These are phyloP conservation scores for Cosmia pyralina DNA, from an alignment of 2,888 invertebrate species.

Conservation along the genomic window DNA sequence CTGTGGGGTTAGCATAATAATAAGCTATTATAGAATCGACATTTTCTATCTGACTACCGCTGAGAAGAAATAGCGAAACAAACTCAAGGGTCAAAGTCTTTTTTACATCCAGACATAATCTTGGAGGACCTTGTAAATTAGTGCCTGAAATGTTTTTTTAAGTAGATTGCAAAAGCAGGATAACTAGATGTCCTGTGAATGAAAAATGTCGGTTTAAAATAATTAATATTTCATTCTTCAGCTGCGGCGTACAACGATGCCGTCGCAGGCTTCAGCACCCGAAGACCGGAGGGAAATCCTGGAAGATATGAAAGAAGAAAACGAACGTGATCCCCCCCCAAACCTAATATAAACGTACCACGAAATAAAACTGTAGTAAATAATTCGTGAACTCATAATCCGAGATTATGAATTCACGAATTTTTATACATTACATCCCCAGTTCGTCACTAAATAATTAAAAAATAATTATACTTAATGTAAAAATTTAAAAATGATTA, in stretches of 20 bases:
- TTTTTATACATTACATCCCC: too few relatives aligned
- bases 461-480: too few relatives aligned
- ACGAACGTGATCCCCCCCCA: background rate
- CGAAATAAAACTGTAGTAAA: too few relatives aligned
- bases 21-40: background rate
- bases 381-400: too few relatives aligned
- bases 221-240: background rate
- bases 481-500: too few relatives aligned
- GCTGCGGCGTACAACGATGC: conserved; percentile 46
- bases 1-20: background rate
- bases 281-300: conserved; percentile 30
- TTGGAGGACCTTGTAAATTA: too few relatives aligned
- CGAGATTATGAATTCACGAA: too few relatives aligned
- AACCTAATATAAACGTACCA: background rate
- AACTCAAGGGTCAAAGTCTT: too few relatives aligned
- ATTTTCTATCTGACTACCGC: background rate
- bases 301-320: conserved; percentile 4
- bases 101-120: too few relatives aligned
- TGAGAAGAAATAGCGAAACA: too few relatives aligned
- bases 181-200: background rate
- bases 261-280: background rate
- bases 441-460: too few relatives aligned
- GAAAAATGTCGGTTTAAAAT: background rate
- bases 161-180: background rate
- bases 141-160: background rate